Conservation (phyloP, 2,797 vertebrate species). For the Netta rufina region DNA sequence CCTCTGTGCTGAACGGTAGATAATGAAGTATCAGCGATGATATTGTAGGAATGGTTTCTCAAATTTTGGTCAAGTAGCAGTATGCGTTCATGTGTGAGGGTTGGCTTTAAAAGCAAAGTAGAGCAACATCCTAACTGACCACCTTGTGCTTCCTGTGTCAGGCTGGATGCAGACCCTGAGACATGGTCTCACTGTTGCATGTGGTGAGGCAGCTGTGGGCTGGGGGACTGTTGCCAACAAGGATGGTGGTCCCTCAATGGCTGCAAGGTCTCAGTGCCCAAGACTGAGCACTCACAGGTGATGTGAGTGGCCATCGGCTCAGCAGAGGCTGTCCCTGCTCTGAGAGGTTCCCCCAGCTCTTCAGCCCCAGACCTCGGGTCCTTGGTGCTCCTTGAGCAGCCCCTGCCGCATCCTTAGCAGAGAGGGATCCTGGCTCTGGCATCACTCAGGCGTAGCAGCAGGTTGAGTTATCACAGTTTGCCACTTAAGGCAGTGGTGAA, state of each 20-base stretch:
- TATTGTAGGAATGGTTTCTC: background rate
- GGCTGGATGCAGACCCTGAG: fast-evolving
- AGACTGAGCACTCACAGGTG: background rate
- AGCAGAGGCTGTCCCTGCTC: background rate
- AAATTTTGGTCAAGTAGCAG: background rate
- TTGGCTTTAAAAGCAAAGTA: background rate
- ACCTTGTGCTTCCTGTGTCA: fast-evolving
- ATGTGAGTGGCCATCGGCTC: background rate
- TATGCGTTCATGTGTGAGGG: background rate
- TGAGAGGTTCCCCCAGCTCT: background rate
- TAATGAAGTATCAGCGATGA: background rate
- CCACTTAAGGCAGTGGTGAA: background rate
- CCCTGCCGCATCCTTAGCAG: background rate
- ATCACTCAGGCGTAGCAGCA: fast-evolving
- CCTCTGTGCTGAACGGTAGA: background rate
- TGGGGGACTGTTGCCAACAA: background rate
- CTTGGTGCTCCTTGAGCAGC: background rate
- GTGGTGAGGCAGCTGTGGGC: background rate
- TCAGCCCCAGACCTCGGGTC: fast-evolving
- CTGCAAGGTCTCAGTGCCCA: background rate
- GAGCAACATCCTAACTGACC: background rate
- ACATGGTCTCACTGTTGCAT: fast-evolving
- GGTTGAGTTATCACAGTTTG: background rate
- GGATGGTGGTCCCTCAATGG: background rate
- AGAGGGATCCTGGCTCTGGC: background rate